These are phyloP conservation scores for Calvadosia cruxmelitensis DNA, from an alignment of 30 jellyfish, hydroid and myxozoan species.

Conservation along the genomic window DNA sequence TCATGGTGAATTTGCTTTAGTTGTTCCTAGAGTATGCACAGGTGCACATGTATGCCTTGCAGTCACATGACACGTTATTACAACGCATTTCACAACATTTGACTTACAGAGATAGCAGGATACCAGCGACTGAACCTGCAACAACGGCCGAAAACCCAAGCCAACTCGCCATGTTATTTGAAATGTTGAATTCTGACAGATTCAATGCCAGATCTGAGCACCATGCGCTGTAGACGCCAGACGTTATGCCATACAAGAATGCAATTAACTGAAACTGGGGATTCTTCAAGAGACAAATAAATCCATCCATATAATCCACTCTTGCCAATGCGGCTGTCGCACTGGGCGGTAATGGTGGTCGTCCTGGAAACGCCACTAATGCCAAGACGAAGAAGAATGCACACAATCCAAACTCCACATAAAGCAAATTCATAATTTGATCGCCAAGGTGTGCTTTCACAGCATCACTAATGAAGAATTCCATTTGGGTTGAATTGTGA, in stretches of 20 bases:
- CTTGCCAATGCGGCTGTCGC: constrained; percentile 87
- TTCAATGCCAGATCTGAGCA: constrained; percentile 94
- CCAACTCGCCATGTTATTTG: constrained; percentile 82
- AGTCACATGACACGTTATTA: no score
- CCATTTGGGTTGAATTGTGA: background rate
- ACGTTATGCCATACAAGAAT: constrained; percentile 85
- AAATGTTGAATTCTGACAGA: constrained; percentile 52
- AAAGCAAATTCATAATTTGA: constrained; percentile 70
- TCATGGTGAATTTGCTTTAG: no score
- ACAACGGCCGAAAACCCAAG: constrained; percentile 97
- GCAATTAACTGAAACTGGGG: constrained; percentile 94
- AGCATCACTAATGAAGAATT: background rate
- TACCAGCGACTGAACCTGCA: constrained; percentile 96
- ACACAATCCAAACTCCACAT: constrained; percentile 69
- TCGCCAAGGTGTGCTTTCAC: constrained; percentile 11
- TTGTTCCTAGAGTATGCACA: no score
- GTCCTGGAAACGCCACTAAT: constrained; percentile 64
- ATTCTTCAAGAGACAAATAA: constrained; percentile 42
- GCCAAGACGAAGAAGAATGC: constrained; percentile 47
- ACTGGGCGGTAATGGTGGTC: constrained; percentile 97
- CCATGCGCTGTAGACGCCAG: constrained; percentile 99
- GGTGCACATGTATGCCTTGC: no score
- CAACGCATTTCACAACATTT: no score
- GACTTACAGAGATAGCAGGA: constrained; percentile 85
- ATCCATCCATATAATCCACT: constrained; percentile 58